Evolutionary conservation across 2,113 vertebrate species (phyloP).

Genomic region (Oncorhynchus clarkii): DNA sequence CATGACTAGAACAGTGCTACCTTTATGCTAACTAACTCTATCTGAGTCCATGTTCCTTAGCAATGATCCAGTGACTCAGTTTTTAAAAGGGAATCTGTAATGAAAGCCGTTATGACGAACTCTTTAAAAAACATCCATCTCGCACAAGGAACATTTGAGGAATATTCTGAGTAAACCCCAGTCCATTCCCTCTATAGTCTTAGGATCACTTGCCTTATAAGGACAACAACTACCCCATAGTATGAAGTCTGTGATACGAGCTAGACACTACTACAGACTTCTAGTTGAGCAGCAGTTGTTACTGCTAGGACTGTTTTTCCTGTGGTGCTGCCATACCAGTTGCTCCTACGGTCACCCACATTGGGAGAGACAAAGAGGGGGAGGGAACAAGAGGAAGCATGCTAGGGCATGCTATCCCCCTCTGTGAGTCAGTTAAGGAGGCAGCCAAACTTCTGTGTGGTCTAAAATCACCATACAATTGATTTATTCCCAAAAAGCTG

Average conservation of each 20-base stretch:
- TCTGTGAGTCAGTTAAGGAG: constrained; percentile 22
- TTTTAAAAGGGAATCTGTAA: background rate
- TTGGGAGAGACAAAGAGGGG: constrained; percentile 6
- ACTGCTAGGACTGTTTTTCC: background rate
- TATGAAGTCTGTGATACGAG: background rate
- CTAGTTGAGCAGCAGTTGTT: constrained; percentile 47
- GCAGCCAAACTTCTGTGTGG: background rate
- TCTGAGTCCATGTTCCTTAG: background rate
- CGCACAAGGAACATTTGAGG: background rate
- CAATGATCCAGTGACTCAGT: background rate
- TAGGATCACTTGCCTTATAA: background rate
- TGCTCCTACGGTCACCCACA: constrained; percentile 55
- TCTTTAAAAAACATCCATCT: background rate
- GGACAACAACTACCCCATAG: background rate
- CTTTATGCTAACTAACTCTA: background rate
- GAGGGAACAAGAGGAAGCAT: constrained; percentile 31
- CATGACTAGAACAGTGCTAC: background rate
- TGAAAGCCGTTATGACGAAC: background rate
- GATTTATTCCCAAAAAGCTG: background rate
- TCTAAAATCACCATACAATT: background rate
- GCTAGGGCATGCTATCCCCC: constrained; percentile 50
- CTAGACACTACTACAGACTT: background rate
- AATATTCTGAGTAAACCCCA: background rate
- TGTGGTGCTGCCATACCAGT: constrained; percentile 45
- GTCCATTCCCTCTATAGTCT: background rate